These are phyloP conservation scores for Agrypnia vestita DNA, from an alignment of 1,140 invertebrate species.

Conservation along the genomic window DNA sequence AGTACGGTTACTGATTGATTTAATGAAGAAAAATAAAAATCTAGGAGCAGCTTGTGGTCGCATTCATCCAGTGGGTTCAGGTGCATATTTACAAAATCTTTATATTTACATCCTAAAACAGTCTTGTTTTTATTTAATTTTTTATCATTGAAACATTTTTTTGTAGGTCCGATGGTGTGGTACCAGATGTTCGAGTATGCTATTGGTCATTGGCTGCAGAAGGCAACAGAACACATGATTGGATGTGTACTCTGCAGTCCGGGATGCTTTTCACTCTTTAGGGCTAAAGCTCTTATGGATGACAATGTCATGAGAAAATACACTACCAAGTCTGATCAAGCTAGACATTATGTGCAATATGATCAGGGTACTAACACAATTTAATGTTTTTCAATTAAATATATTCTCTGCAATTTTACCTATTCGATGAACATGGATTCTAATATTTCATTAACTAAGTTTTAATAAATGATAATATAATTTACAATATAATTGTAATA, in stretches of 20 bases:
- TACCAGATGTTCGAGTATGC: conserved; percentile 99
- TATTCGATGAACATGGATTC: not conserved
- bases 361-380: conserved; percentile 85
- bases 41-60: conserved; percentile 97
- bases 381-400: not conserved
- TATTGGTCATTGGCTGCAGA: conserved; percentile 99
- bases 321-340: conserved; percentile 93
- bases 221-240: conserved; percentile 99
- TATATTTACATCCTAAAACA: no score
- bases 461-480: no score
- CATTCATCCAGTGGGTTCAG: conserved; percentile 97
- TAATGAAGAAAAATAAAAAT: conserved; percentile 99
- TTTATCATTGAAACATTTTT: conserved; percentile 35
- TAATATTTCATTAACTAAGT: no score
- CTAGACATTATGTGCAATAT: conserved; percentile 98
- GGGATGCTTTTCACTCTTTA: conserved; percentile 98
- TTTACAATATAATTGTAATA: no score
- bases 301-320: conserved; percentile 99
- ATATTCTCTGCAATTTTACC: not conserved
- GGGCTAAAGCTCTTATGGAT: conserved; percentile 97
- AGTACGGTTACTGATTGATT: conserved; percentile 94
- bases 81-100: conserved; percentile 65
- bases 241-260: conserved; percentile 98
- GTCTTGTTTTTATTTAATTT: not conserved
- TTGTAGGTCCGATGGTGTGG: conserved; percentile 96